phyloP scores from a whole-genome alignment of 1,140 invertebrate genomes.

The Drosophila athabasca region DNA sequence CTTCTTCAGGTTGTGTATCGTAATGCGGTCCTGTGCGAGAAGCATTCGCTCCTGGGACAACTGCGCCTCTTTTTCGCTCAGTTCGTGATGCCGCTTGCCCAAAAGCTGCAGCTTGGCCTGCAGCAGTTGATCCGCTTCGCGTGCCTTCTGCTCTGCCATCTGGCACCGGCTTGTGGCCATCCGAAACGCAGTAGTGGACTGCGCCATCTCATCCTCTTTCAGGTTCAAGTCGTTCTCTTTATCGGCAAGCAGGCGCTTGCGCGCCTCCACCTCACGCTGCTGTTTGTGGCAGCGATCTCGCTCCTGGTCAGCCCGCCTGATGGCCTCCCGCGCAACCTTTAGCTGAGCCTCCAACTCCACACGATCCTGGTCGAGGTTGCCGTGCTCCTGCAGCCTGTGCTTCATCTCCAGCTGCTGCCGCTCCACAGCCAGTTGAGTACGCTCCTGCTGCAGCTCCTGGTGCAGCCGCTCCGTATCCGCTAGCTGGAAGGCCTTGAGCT shows the following conservation, averaged over 20 bases:
- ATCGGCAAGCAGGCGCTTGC: slow-evolving; percentile 82
- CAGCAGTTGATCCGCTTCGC: slow-evolving; percentile 74
- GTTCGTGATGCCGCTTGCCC: slow-evolving; percentile 57
- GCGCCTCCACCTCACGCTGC: slow-evolving; percentile 83
- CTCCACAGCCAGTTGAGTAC: slow-evolving; percentile 79
- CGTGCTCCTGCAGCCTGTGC: slow-evolving; percentile 72
- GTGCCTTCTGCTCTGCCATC: slow-evolving; percentile 74
- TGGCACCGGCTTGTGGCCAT: slow-evolving; percentile 70
- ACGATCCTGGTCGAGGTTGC: slow-evolving; percentile 75
- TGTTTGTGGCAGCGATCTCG: slow-evolving; percentile 82
- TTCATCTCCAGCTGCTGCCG: slow-evolving; percentile 83
- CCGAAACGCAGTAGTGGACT: slow-evolving; percentile 58
- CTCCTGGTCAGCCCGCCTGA: slow-evolving; percentile 84
- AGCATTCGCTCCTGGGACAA: slow-evolving; percentile 76
- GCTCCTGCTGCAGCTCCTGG: slow-evolving; percentile 84
- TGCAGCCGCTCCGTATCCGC: slow-evolving; percentile 83
- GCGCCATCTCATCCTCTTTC: slow-evolving; percentile 80
- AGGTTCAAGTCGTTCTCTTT: slow-evolving; percentile 79
- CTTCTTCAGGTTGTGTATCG: slow-evolving; percentile 65
- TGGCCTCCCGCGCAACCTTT: slow-evolving; percentile 84
- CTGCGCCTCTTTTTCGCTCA: slow-evolving; percentile 73
- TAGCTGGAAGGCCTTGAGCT: slow-evolving; percentile 83
- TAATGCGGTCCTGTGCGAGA: slow-evolving; percentile 71
- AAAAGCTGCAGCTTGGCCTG: slow-evolving; percentile 69
- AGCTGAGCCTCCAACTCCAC: slow-evolving; percentile 84